phyloP scores from a whole-genome alignment of 1,140 invertebrate species.

The Drosophila pectinifera region DNA sequence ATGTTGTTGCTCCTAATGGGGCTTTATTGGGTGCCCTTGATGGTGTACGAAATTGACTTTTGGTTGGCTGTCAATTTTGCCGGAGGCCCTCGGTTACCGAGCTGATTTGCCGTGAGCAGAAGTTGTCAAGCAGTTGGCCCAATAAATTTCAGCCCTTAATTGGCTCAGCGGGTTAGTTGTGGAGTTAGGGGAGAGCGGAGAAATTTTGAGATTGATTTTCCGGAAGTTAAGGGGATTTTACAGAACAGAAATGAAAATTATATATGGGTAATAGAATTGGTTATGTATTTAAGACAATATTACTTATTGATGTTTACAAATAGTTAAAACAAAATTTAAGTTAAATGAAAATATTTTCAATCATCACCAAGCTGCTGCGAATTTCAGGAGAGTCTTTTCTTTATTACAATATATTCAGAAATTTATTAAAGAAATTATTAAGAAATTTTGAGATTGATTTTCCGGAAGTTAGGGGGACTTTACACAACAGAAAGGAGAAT shows the following conservation, averaged over 20 bases:
- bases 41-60: slow-evolving; percentile 79
- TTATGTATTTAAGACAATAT: too few species aligned
- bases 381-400: too few species aligned
- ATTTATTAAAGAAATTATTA: too few species aligned
- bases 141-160: slow-evolving; percentile 69
- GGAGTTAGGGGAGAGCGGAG: not conserved
- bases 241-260: not conserved
- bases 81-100: slow-evolving; percentile 37
- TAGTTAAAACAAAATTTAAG: too few species aligned
- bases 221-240: not conserved
- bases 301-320: too few species aligned
- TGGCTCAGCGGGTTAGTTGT: slow-evolving; percentile 43
- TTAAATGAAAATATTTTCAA: too few species aligned
- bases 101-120: slow-evolving; percentile 64
- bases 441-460: not conserved
- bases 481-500: not conserved
- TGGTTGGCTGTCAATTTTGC: slow-evolving; percentile 73
- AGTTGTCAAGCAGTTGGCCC: slow-evolving; percentile 63
- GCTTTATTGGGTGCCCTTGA: slow-evolving; percentile 78
- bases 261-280: too few species aligned
- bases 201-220: slow-evolving; percentile 3
- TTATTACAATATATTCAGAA: too few species aligned
- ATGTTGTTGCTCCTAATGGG: slow-evolving; percentile 54
- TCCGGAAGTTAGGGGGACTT: not conserved
- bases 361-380: too few species aligned